Base-by-base conservation (phyloP, 1,140 invertebrate species). In the Sminthurides bifidus region DNA sequence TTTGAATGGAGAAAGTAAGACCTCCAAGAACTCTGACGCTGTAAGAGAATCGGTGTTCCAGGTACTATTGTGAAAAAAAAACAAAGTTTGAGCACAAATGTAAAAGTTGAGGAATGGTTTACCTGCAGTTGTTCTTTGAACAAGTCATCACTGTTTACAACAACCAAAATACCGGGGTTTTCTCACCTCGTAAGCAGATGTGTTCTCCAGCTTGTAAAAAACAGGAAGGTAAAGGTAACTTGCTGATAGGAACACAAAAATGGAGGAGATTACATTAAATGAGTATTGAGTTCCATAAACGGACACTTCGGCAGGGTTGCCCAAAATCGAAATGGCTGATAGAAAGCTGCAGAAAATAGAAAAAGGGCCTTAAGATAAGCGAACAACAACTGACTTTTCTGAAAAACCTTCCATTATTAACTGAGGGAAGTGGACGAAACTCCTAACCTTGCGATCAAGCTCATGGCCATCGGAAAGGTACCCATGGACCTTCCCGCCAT, bases 401-500 rank as follows among this genome's bases (percentile, higher is more conserved):
- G 21, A 1, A 40, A 10, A 6, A 14, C 10, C 14, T 15, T 14
- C 15, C 15, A 15, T 52, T 15, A 8, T 51, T 40, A 38, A 49
- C 30, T 38, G 17, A 10, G 21, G 10, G 6, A 52, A 24, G 10
- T 21, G n/a, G 10, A 17, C 17, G 56, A 52, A 14, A 37, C 23
- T 24, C 58, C 59, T 64, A 62, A 72, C 70, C 70, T 70, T 35
- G 84, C 82, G 19, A 82, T 79, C 19, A 88, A 69, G 12, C 84
- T 86, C 74, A 87, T 79, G 1, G 83, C 80, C 76, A 84, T 85
- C 0, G 85, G 84, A 44, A 85, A 77, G 1, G 38, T 64, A 26
- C 33, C 33, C 61, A 63, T 60, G 14, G 12, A 48, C 27, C 58
- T 24, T 54, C 45, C 46, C 0, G 69, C 74, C 63, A 73, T 66